A percentile compares a stretch with the other conserved stretches of the same genome.
Conservation (phyloP, 2,113 vertebrate genomes). For the Ctenodactylus gundi region DNA sequence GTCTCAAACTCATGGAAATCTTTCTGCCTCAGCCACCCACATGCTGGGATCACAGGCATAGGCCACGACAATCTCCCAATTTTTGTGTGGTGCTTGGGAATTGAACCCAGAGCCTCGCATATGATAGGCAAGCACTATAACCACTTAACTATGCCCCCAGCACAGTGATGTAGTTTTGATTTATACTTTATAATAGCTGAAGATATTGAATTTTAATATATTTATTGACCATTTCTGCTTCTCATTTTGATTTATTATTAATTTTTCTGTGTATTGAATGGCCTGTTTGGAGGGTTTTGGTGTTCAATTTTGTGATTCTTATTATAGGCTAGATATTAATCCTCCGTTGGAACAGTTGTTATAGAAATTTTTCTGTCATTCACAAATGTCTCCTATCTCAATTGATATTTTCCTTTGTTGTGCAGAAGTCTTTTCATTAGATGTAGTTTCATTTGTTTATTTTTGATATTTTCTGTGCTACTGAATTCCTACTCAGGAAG, state of each 20-base stretch:
- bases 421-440: background rate
- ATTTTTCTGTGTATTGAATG: too few species aligned
- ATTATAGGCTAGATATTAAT: background rate
- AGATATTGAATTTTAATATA: background rate
- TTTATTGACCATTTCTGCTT: background rate
- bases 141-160: too few species aligned
- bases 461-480: background rate
- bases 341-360: background rate
- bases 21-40: too few species aligned
- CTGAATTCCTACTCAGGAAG: background rate
- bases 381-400: background rate
- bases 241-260: too few species aligned
- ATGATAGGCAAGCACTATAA: too few species aligned
- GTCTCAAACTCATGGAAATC: too few species aligned
- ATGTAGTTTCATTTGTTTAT: background rate
- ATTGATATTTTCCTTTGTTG: background rate
- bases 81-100: too few species aligned
- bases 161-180: too few species aligned
- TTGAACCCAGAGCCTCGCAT: too few species aligned
- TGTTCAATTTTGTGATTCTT: background rate
- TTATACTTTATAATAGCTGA: background rate
- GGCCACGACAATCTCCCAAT: too few species aligned
- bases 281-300: background rate
- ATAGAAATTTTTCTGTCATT: background rate
- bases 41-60: too few species aligned